These are phyloP conservation scores for Pipistrellus kuhlii DNA, from an alignment of 2,797 vertebrate genomes.

Conservation along the genomic window DNA sequence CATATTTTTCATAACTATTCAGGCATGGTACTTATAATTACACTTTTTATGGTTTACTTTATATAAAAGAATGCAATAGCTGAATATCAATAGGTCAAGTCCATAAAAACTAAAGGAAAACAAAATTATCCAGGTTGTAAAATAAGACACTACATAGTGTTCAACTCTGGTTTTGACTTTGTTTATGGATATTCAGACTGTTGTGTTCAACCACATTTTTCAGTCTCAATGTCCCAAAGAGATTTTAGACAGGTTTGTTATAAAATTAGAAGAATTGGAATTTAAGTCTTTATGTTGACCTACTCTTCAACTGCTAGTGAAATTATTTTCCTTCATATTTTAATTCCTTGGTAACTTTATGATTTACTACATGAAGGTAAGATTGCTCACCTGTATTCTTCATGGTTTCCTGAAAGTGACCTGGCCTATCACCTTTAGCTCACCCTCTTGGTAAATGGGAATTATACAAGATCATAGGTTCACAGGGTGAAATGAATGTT, in stretches of 20 bases:
- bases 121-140: background rate
- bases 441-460: background rate
- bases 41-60: background rate
- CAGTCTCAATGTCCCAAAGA: constrained; percentile 42
- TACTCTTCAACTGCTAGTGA: constrained; percentile 42
- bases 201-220: constrained; percentile 1
- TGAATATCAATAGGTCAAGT: background rate
- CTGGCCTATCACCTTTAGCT: background rate
- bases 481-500: background rate
- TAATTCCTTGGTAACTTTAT: constrained; percentile 30
- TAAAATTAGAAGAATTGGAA: constrained; percentile 65
- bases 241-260: constrained; percentile 14
- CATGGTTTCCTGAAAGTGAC: background rate
- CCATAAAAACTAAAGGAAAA: background rate
- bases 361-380: constrained; percentile 7
- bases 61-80: background rate
- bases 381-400: background rate
- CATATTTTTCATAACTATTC: background rate
- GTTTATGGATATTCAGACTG: background rate
- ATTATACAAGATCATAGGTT: background rate
- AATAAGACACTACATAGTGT: background rate
- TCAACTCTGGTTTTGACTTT: background rate
- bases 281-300: constrained; percentile 60
- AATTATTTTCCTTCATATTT: constrained; percentile 60
- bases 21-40: background rate